Base-by-base conservation (phyloP, 1,140 invertebrate species). In the Cardiocondyla obscurior region DNA sequence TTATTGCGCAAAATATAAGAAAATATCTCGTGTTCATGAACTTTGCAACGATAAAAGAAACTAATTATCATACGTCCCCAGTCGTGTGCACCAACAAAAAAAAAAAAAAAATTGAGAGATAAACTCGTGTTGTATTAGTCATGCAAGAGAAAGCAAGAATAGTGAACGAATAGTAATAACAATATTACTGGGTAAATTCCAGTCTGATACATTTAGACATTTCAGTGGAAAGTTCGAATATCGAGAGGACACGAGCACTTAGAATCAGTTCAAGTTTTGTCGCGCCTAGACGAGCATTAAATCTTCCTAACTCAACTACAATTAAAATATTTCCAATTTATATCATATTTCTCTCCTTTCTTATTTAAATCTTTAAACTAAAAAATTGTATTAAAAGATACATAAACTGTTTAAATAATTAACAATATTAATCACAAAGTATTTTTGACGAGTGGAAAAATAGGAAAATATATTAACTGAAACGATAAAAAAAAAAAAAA, bases 81-180 rank as follows among this genome's bases (percentile, higher is more conserved):
- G 6, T 62, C 39, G 28, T 8, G 30, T 19, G 39, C 14, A 58
- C n/a, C n/a, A n/a, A n/a, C n/a, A n/a, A n/a, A n/a, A n/a, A n/a
- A n/a, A n/a, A n/a, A n/a, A n/a, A 49, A 72, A 69, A 64, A 64
- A 65, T 25, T 57, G 42, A 72, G 53, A 60, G 65, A 81, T 85
- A 81, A 53, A 22, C 8, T 69, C 12, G 8, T 36, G 22, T 44
- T n/a, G 42, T 85, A 85, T 81, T 65, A 62, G 39, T 81, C 73
- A 65, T 58, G 42, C 57, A 57, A 84, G 14, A 74, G 12, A 77
- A 65, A 49, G n/a, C 25, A 65, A 42, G 19, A 8, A 65, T 25
- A 36, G 16, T 33, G n/a, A 44, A 36, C 10, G n/a, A 64, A 14
- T 69, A 49, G 5, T 49, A 46, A 22, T 76, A 64, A 33, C n/a